Evolutionary conservation across 2,888 invertebrate species (phyloP).

Genomic region (Erpobdella octoculata): DNA sequence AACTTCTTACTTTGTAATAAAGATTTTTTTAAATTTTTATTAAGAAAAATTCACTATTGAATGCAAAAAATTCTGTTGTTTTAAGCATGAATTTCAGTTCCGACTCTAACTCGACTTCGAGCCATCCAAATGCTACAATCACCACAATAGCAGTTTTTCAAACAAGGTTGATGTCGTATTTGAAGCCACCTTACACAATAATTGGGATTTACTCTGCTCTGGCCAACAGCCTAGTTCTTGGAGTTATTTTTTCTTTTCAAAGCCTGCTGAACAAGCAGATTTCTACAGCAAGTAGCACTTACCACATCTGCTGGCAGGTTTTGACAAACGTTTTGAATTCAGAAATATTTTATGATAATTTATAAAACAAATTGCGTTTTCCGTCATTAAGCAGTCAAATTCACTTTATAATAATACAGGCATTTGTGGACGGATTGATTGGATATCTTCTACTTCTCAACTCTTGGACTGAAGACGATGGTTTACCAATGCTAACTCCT

Average conservation of each 20-base stretch:
- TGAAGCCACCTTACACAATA: not conserved
- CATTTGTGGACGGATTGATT: constrained; percentile 27
- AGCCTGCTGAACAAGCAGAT: not conserved
- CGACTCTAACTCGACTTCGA: too few relatives aligned
- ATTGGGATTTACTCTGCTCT: not conserved
- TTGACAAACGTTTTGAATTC: too few relatives aligned
- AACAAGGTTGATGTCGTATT: not conserved
- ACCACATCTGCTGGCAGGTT: not conserved
- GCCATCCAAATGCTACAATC: not conserved
- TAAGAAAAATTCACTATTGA: too few relatives aligned
- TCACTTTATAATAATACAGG: too few relatives aligned
- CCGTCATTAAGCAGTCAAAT: too few relatives aligned
- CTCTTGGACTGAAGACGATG: constrained; percentile 21
- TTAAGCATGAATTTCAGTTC: too few relatives aligned
- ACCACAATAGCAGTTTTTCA: not conserved
- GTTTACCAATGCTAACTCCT: not conserved
- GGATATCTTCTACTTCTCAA: constrained; percentile 28
- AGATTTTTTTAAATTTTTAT: too few relatives aligned
- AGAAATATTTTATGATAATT: too few relatives aligned
- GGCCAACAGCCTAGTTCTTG: not conserved
- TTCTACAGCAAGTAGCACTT: not conserved
- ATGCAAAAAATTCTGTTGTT: too few relatives aligned
- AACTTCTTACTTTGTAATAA: too few relatives aligned
- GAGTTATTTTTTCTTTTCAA: not conserved
- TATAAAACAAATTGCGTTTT: too few relatives aligned